Base-by-base conservation (phyloP, 2,888 invertebrate species). In the Diaphora mendica region DNA sequence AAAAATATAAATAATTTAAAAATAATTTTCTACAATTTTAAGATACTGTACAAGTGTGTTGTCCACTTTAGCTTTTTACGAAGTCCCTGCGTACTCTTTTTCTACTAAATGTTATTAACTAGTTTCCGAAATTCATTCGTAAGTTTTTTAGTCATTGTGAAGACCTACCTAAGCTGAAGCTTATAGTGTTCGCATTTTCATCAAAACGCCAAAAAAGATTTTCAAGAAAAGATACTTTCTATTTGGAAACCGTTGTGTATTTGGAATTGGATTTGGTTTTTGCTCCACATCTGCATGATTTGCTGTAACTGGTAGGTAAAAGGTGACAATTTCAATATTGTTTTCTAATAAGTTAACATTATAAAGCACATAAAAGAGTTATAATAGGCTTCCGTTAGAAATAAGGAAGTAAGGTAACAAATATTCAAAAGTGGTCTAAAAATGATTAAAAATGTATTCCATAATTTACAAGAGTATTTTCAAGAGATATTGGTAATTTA, bases 151-250 rank as follows among this genome's bases (percentile, higher is more conserved):
- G 30, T 30, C 70, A 74, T 77, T 73, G 70, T 70, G 62, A 71
- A 71, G 35, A 68, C 74, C 64, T 72, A 75, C 65, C 71, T 78
- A 83, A 83, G 75, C 79, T 72, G 70, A 33, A 74, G 75, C 75
- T 77, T 78, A 79, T 75, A 79, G 74, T 71, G 67, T 55, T 33
- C 59, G 70, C 73, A 74, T 72, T 75, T 80, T 76, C 78, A 68
- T 79, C 79, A 75, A 66, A 66, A 74, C 72, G 72, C 71, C 74
- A 76, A 55, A 73, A 78, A 59, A 74, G 76, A 70, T 42, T 82
- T 81, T 82, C 77, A 39, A 68, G 74, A 78, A 83, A 79, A 83
- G 72, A 72, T 72, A 71, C 77, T 71, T 75, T 78, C 48, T 69
- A 62, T 33, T 69, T 33, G 17, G 33, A 55, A 30, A 30, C 3